phyloP scores from a whole-genome alignment of 2,113 vertebrate species.

The Cyprinodon tularosa region DNA sequence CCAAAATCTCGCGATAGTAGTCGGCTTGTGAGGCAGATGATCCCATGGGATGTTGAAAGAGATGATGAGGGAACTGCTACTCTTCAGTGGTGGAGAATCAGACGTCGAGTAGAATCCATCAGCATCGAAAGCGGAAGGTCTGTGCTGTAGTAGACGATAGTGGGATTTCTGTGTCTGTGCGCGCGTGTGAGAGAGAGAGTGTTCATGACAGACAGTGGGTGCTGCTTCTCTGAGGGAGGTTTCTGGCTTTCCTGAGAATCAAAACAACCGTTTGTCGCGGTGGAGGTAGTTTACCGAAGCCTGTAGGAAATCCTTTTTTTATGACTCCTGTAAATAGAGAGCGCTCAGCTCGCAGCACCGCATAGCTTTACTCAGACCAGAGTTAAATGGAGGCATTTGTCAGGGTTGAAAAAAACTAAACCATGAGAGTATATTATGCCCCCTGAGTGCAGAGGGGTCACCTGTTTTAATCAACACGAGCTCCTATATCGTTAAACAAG shows the following conservation, averaged over 20 bases:
- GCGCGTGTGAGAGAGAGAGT: neutral
- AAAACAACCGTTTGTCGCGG: slow-evolving; percentile 75
- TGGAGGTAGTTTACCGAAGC: slow-evolving; percentile 52
- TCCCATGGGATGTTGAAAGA: slow-evolving; percentile 47
- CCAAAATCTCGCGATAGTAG: slow-evolving; percentile 73
- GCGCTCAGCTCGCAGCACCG: neutral
- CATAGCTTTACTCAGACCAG: neutral
- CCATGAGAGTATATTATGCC: too few species aligned
- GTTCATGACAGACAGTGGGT: slow-evolving; percentile 28
- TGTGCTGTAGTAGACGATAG: slow-evolving; percentile 31
- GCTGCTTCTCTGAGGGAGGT: slow-evolving; percentile 78
- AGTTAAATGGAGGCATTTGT: neutral
- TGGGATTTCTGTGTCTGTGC: slow-evolving; percentile 6
- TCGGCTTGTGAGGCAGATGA: slow-evolving; percentile 44
- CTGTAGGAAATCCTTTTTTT: slow-evolving; percentile 44
- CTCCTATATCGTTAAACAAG: too few species aligned
- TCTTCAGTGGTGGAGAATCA: slow-evolving; percentile 31
- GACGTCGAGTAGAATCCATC: slow-evolving; percentile 20
- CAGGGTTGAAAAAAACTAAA: too few species aligned
- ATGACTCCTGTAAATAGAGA: neutral
- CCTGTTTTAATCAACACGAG: too few species aligned
- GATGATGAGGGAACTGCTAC: slow-evolving; percentile 50
- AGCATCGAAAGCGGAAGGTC: slow-evolving; percentile 17
- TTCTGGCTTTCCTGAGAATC: slow-evolving; percentile 84
- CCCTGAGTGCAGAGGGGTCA: too few species aligned